Conservation (phyloP, 2,113 vertebrate genomes). For the Camelus dromedarius region DNA sequence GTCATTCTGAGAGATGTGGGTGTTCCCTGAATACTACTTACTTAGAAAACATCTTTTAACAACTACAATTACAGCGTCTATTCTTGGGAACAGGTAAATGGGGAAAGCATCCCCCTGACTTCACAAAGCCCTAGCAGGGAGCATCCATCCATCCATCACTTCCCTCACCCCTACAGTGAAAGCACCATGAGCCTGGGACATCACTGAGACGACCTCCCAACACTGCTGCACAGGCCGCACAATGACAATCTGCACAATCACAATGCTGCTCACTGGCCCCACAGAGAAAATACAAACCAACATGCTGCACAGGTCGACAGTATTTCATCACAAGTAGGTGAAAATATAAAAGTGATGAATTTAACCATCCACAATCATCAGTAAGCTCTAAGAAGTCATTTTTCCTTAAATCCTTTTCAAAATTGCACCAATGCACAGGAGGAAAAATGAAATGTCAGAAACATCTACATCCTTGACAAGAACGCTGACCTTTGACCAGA, state of each 20-base stretch:
- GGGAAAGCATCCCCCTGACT: background rate
- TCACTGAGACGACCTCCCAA: background rate
- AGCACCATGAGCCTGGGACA: background rate
- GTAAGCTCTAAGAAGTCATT: background rate
- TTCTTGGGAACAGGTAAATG: background rate
- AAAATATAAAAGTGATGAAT: background rate
- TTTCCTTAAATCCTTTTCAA: background rate
- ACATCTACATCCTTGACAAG: background rate
- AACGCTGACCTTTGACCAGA: background rate
- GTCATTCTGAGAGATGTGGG: background rate
- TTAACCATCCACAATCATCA: background rate
- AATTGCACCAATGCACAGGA: background rate
- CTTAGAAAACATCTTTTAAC: background rate
- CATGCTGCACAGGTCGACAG: accelerated
- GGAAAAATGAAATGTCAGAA: background rate
- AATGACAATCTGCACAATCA: accelerated
- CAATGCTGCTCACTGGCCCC: background rate
- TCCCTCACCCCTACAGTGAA: background rate
- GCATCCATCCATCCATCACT: background rate
- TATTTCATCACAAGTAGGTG: background rate
- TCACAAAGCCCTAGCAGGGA: background rate
- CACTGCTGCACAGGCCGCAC: too few species aligned
- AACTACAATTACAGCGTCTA: background rate
- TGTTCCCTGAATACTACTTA: background rate
- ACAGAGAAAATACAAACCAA: background rate